These are phyloP conservation scores for Xanthia icteritia DNA, from an alignment of 2,888 invertebrate species.

Conservation along the genomic window DNA sequence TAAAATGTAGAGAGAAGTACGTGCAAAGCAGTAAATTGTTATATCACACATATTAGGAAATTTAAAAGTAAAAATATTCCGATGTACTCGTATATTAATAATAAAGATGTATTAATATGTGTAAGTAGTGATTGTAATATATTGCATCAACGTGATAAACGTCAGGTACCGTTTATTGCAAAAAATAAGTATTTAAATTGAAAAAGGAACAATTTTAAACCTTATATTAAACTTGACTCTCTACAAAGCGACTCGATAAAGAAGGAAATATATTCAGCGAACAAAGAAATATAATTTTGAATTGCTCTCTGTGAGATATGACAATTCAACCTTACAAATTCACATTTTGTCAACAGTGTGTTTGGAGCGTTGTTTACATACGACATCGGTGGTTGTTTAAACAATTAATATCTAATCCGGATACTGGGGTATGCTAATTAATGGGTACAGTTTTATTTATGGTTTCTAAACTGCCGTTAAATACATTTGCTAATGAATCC, in stretches of 20 bases:
- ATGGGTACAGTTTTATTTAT: conserved; percentile 35
- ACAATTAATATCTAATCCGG: conserved; percentile 30
- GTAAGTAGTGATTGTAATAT: conserved; percentile 19
- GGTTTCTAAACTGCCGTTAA: conserved; percentile 50
- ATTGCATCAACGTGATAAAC: conserved; percentile 42
- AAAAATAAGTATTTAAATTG: conserved; percentile 27
- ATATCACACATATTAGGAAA: conserved; percentile 79
- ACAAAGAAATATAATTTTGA: conserved; percentile 35
- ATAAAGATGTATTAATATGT: conserved; percentile 46
- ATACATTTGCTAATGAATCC: conserved; percentile 31
- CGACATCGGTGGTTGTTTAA: conserved; percentile 18
- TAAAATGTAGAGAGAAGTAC: conserved; percentile 80
- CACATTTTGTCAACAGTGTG: conserved; percentile 11
- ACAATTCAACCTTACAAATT: not conserved
- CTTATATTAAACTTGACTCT: conserved; percentile 51
- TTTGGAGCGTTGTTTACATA: conserved; percentile 2
- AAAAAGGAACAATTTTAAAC: conserved; percentile 40
- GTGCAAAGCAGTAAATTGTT: conserved; percentile 79
- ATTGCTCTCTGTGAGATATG: conserved; percentile 6
- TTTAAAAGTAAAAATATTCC: conserved; percentile 64
- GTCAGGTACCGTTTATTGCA: conserved; percentile 45
- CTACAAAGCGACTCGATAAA: conserved; percentile 23
- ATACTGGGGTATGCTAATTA: conserved; percentile 48
- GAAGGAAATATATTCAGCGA: conserved; percentile 20
- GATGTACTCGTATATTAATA: conserved; percentile 52